These are phyloP conservation scores for Heliconius cydno DNA, from an alignment of 2,888 invertebrate species.

Conservation along the genomic window DNA sequence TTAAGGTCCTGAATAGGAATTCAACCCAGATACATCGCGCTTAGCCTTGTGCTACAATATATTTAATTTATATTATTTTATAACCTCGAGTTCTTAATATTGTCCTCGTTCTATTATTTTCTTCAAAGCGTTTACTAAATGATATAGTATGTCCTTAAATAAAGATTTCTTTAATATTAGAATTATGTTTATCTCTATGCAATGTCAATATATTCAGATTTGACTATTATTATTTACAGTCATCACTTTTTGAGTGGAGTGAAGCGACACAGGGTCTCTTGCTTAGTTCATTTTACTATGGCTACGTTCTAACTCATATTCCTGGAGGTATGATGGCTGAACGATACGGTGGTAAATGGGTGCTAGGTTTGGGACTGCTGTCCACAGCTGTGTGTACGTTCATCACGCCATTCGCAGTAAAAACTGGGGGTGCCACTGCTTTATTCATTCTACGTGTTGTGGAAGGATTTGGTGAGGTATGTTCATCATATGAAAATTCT, in stretches of 20 bases:
- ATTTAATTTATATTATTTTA: not conserved
- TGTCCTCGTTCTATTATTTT: not conserved
- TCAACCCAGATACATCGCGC: not conserved
- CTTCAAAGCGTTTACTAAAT: not conserved
- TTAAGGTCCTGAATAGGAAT: not conserved
- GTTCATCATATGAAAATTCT: not conserved
- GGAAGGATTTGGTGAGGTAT: conserved; percentile 86
- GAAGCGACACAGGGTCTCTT: conserved; percentile 89
- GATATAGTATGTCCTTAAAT: not conserved
- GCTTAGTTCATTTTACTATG: conserved; percentile 92
- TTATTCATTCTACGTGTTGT: conserved; percentile 82
- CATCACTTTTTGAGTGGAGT: conserved; percentile 85
- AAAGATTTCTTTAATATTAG: not conserved
- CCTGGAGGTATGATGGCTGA: conserved; percentile 93
- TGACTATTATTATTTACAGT: conserved; percentile 32
- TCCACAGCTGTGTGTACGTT: conserved; percentile 92
- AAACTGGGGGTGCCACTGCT: conserved; percentile 79
- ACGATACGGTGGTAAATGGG: conserved; percentile 92
- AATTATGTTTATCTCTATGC: not conserved
- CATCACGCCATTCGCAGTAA: conserved; percentile 89
- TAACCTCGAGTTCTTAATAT: not conserved
- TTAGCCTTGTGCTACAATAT: not conserved
- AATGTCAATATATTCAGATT: not conserved
- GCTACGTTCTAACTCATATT: conserved; percentile 91
- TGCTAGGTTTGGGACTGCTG: conserved; percentile 90